Evolutionary conservation across 2,113 vertebrate species (phyloP).

Genomic region (Xenopus laevis): DNA sequence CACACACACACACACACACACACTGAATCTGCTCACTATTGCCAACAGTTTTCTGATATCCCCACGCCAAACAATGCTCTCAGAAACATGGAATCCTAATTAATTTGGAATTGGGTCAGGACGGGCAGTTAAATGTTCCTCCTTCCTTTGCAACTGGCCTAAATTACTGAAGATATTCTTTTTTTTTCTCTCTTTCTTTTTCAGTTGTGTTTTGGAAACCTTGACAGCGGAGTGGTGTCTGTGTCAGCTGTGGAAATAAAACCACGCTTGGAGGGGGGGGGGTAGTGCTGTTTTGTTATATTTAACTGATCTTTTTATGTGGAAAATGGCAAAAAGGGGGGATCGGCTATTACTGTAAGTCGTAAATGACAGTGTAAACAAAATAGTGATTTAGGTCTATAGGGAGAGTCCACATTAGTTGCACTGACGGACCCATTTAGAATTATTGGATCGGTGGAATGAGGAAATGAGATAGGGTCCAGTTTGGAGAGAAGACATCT

Average conservation of each 20-base stretch:
- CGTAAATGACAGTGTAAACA: too few species aligned
- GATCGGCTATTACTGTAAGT: background rate
- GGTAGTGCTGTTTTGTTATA: background rate
- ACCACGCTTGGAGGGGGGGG: background rate
- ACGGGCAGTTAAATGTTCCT: constrained; percentile 17
- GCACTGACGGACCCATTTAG: too few species aligned
- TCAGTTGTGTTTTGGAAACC: constrained; percentile 17
- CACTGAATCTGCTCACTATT: background rate
- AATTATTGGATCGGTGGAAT: too few species aligned
- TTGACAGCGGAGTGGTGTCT: constrained; percentile 10
- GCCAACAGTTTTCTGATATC: constrained; percentile 22
- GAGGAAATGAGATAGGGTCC: too few species aligned
- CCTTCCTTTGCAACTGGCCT: constrained; percentile 13
- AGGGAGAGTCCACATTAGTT: too few species aligned
- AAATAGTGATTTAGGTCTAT: too few species aligned
- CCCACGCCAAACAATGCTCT: constrained; percentile 19
- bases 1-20: background rate
- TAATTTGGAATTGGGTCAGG: constrained; percentile 20
- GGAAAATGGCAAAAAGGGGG: too few species aligned
- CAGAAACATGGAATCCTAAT: constrained; percentile 8
- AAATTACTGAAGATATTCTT: constrained; percentile 20
- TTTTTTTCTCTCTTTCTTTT: constrained; percentile 10
- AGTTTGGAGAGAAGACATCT: too few species aligned
- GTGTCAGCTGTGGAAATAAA: background rate
- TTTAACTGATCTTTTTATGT: background rate